Evolutionary conservation across 1,140 invertebrate species (phyloP).

Genomic region (Melipona quadrifasciata): DNA sequence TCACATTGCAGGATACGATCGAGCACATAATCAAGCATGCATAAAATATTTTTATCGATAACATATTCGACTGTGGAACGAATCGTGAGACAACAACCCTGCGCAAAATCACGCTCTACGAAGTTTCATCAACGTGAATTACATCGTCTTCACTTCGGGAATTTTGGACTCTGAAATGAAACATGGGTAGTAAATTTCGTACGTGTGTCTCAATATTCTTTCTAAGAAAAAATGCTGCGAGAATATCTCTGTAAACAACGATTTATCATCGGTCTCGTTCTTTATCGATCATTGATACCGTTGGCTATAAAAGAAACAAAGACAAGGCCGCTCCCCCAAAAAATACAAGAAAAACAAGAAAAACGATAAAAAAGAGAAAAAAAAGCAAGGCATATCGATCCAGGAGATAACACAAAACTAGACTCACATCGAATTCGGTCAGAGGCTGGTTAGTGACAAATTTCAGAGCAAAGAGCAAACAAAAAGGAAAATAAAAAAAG

Average conservation of each 20-base stretch:
- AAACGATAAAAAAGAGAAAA: not conserved
- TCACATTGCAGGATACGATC: not conserved
- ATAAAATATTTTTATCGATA: not conserved
- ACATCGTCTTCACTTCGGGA: not conserved
- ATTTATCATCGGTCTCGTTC: not conserved
- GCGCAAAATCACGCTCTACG: not conserved
- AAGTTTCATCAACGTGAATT: not conserved
- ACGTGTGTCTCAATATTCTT: not conserved
- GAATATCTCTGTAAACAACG: not conserved
- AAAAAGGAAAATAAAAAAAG: constrained; percentile 3
- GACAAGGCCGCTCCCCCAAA: not conserved
- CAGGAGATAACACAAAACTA: constrained; percentile 18
- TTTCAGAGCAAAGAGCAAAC: constrained; percentile 16
- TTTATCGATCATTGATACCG: not conserved
- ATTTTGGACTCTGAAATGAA: not conserved
- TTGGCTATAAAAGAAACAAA: not conserved
- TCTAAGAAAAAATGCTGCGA: not conserved
- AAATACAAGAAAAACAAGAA: not conserved
- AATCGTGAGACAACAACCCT: not conserved
- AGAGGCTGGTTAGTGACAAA: constrained; percentile 36
- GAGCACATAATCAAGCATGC: not conserved
- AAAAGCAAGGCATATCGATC: not conserved
- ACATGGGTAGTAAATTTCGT: not conserved
- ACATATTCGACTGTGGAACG: not conserved
- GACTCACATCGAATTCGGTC: constrained; percentile 1